A percentile compares a stretch with the other conserved stretches of the same genome.
phyloP scores from a whole-genome alignment of 2,797 vertebrate genomes.

The Parotocinclus haroldoi region DNA sequence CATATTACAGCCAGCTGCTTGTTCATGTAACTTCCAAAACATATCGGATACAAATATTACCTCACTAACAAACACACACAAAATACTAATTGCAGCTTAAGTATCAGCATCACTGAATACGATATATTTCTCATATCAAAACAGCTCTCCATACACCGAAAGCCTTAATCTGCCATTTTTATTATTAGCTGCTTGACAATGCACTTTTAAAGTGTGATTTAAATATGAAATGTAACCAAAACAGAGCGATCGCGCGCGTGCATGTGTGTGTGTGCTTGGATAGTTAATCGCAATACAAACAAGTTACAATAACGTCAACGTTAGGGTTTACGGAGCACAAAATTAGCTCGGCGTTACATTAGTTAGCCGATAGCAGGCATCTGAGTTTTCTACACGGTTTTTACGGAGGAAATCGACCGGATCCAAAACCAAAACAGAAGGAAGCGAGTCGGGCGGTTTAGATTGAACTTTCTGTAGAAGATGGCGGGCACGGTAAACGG shows the following conservation, averaged over 20 bases:
- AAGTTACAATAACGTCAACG: background rate
- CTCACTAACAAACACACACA: too few species aligned
- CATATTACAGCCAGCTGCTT: too few species aligned
- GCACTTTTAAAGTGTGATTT: background rate
- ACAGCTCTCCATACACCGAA: too few species aligned
- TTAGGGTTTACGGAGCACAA: constrained; percentile 15
- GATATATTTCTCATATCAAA: too few species aligned
- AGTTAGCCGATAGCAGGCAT: constrained; percentile 26
- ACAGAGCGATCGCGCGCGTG: background rate
- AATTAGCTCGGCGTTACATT: constrained; percentile 17
- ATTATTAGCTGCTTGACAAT: too few species aligned
- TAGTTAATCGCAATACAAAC: background rate
- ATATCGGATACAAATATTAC: too few species aligned
- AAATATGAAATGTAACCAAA: too few species aligned
- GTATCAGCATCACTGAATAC: too few species aligned
- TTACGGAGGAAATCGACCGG: background rate
- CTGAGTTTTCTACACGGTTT: constrained; percentile 4
- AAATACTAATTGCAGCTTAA: too few species aligned
- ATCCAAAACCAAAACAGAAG: background rate
- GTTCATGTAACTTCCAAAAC: too few species aligned
- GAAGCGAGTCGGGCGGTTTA: constrained; percentile 6
- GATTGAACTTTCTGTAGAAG: constrained; percentile 67
- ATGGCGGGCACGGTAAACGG: constrained; percentile 75
- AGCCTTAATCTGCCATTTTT: too few species aligned
- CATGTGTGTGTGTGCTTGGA: background rate